phyloP scores from a whole-genome alignment of 1,140 invertebrate genomes.

The Leptopilina boulardi region DNA sequence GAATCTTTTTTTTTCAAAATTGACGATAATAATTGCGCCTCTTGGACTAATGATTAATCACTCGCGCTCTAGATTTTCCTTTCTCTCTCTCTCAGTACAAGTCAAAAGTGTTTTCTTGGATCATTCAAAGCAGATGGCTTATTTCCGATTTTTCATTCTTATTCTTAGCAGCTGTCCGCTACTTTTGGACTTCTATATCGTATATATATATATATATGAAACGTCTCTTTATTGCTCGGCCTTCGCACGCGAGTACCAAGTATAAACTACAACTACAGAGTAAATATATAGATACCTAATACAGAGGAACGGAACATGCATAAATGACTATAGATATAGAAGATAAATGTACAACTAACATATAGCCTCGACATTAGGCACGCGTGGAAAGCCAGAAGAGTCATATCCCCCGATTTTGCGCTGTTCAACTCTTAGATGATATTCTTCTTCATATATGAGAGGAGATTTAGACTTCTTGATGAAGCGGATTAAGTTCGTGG shows the following conservation, averaged over 20 bases:
- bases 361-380: constrained; percentile 24
- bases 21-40: not conserved
- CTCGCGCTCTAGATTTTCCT: constrained; percentile 34
- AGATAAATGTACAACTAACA: constrained; percentile 10
- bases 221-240: constrained; percentile 57
- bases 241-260: constrained; percentile 45
- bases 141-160: constrained; percentile 59
- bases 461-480: constrained; percentile 31
- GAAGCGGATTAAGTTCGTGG: not conserved
- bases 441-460: constrained; percentile 27
- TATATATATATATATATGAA: no score
- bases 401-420: constrained; percentile 32
- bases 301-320: no score
- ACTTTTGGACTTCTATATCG: constrained; percentile 47
- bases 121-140: constrained; percentile 56
- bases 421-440: not conserved
- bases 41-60: constrained; percentile 38
- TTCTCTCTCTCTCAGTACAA: constrained; percentile 1
- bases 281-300: not conserved
- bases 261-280: not conserved
- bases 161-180: constrained; percentile 57
- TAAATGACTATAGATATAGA: not conserved
- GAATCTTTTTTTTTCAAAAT: no score
- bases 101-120: constrained; percentile 46
- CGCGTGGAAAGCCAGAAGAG: constrained; percentile 23